phyloP scores from a whole-genome alignment of 2,888 invertebrate species.

The Chirona hameri region DNA sequence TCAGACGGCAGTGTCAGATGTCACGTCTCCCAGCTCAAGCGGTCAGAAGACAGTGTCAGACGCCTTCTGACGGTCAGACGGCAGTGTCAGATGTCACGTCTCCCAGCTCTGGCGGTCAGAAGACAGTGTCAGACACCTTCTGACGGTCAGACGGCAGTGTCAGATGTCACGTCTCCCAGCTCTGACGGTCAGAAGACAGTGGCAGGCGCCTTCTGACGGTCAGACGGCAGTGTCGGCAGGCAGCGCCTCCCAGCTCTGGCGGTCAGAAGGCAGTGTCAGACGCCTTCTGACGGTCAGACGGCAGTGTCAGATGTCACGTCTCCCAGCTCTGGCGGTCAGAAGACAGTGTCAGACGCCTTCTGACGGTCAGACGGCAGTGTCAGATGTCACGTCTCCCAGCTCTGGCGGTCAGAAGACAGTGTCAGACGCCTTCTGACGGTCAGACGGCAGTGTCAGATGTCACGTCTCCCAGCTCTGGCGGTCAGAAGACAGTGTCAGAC shows the following conservation, averaged over 20 bases:
- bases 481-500: conserved; percentile 37
- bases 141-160: conserved; percentile 69
- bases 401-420: conserved; percentile 54
- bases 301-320: conserved; percentile 84
- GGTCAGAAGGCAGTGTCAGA: conserved; percentile 39
- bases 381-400: conserved; percentile 88
- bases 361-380: conserved; percentile 69
- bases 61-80: conserved; percentile 54
- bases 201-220: no score
- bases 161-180: conserved; percentile 88
- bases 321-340: conserved; percentile 74
- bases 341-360: background rate
- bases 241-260: conserved; percentile 85
- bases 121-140: background rate
- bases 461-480: conserved; percentile 84
- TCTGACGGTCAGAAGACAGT: conserved; percentile 55
- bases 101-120: conserved; percentile 74
- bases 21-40: conserved; percentile 87
- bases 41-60: conserved; percentile 40
- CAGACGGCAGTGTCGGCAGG: conserved; percentile 85
- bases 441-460: conserved; percentile 85
- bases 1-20: conserved; percentile 82
- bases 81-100: conserved; percentile 84
- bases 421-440: no score
- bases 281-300: conserved; percentile 54